Evolutionary conservation across 1,140 invertebrate species (phyloP).

Genomic region (Pseudomyrmex gracilis): DNA sequence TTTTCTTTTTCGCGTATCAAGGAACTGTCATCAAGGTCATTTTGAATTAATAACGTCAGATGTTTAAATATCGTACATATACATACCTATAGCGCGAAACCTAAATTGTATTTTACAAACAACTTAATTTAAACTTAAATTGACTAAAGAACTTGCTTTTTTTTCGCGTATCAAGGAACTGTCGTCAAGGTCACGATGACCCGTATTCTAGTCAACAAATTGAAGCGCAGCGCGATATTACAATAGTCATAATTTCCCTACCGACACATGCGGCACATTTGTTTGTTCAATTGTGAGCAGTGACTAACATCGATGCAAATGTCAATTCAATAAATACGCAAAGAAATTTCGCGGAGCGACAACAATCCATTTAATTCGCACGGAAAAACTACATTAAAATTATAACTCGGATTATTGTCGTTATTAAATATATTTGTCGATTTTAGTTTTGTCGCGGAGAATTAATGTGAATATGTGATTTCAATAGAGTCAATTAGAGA

Average conservation of each 20-base stretch:
- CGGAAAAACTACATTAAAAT: too few species aligned
- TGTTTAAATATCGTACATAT: not conserved
- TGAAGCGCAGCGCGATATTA: slow-evolving; percentile 17
- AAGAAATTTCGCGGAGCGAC: slow-evolving; percentile 13
- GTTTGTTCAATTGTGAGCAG: slow-evolving; percentile 59
- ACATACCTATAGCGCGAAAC: not conserved
- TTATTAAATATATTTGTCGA: too few species aligned
- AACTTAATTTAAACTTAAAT: not conserved
- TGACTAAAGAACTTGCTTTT: not conserved
- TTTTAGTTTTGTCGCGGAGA: too few species aligned
- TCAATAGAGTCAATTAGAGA: not conserved
- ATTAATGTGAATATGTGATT: slow-evolving; percentile 1
- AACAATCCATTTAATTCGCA: slow-evolving; percentile 11
- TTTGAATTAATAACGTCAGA: slow-evolving; percentile 32
- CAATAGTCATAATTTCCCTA: slow-evolving; percentile 22
- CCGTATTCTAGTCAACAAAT: slow-evolving; percentile 35
- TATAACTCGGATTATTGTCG: too few species aligned
- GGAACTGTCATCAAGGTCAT: slow-evolving; percentile 29
- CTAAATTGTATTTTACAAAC: not conserved
- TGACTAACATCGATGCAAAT: slow-evolving; percentile 63
- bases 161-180: not conserved
- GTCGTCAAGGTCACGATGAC: slow-evolving; percentile 18
- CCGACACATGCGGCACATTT: slow-evolving; percentile 41
- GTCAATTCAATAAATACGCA: slow-evolving; percentile 71
- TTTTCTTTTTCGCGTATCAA: not conserved